These are phyloP conservation scores for Magallana ariakensis DNA, from an alignment of 1,140 invertebrate species.

Conservation along the genomic window DNA sequence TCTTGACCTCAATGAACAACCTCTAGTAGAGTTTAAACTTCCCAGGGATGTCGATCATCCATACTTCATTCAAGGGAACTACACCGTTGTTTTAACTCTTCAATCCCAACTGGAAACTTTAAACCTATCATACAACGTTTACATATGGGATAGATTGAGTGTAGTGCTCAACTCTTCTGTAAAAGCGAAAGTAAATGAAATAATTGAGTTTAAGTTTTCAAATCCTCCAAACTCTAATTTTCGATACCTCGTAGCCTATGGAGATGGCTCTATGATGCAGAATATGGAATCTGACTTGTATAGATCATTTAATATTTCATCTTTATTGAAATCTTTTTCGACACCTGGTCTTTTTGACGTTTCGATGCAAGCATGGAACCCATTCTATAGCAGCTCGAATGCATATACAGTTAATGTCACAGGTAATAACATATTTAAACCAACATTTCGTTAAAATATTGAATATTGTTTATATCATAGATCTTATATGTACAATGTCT, in stretches of 20 bases:
- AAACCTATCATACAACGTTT: slow-evolving; percentile 8
- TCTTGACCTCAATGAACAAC: neutral
- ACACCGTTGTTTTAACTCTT: slow-evolving; percentile 31
- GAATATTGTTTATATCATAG: neutral
- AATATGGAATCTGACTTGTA: neutral
- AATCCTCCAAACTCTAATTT: slow-evolving; percentile 49
- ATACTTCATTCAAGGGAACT: slow-evolving; percentile 54
- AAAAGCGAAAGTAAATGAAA: slow-evolving; percentile 40
- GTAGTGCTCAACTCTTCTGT: slow-evolving; percentile 1
- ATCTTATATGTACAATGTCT: neutral
- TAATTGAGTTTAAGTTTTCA: slow-evolving; percentile 39
- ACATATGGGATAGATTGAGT: slow-evolving; percentile 51
- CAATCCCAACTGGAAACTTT: neutral
- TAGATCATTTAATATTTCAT: neutral
- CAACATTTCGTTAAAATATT: neutral
- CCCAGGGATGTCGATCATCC: neutral
- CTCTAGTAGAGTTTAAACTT: too few species aligned
- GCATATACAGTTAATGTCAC: slow-evolving; percentile 43
- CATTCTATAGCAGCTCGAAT: slow-evolving; percentile 3
- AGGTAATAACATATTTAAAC: neutral
- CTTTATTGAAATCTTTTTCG: slow-evolving; percentile 33
- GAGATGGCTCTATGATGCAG: neutral
- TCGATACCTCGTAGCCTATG: slow-evolving; percentile 43
- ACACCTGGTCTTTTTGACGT: slow-evolving; percentile 40
- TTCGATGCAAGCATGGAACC: slow-evolving; percentile 36